Percentiles rank a stretch among this genome's conserved stretches.
Evolutionary conservation across 1,140 invertebrate genomes (phyloP).

Genomic region (Palaemon carinicauda): DNA sequence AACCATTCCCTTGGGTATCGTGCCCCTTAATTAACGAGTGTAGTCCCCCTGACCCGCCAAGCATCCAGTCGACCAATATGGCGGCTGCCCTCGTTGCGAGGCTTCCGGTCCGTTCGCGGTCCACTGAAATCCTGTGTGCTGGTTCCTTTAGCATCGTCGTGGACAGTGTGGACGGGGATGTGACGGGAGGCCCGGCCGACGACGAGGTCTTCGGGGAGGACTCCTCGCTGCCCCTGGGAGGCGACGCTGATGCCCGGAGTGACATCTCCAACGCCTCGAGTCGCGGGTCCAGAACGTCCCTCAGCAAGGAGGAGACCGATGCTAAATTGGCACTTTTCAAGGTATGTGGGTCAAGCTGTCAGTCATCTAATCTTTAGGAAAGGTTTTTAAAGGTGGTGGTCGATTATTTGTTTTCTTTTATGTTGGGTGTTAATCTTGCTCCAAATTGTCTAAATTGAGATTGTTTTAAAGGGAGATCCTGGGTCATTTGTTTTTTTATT

Average conservation of each 20-base stretch:
- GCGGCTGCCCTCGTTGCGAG: constrained; percentile 41
- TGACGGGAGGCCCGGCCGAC: constrained; percentile 39
- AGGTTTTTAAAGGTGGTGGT: too few species aligned
- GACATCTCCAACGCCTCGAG: constrained; percentile 50
- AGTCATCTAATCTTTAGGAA: too few species aligned
- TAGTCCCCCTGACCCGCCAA: not conserved
- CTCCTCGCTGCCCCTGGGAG: not conserved
- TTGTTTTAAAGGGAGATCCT: too few species aligned
- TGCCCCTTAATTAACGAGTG: not conserved
- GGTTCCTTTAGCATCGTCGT: constrained; percentile 52
- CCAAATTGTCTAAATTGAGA: too few species aligned
- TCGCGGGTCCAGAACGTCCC: constrained; percentile 43
- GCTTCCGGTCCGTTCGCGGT: constrained; percentile 39
- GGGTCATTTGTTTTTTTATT: too few species aligned
- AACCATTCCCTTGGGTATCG: not conserved
- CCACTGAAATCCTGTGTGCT: constrained; percentile 46
- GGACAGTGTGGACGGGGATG: constrained; percentile 50
- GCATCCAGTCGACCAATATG: constrained; percentile 27
- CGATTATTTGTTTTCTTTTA: too few species aligned
- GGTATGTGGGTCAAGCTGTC: not conserved
- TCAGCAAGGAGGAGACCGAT: constrained; percentile 43
- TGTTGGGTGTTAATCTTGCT: too few species aligned
- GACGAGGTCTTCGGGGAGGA: constrained; percentile 44
- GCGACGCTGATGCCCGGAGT: constrained; percentile 16
- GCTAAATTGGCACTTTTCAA: constrained; percentile 46